These are phyloP conservation scores for Rotaria socialis DNA, from an alignment of 2,888 invertebrate genomes.

Conservation along the genomic window DNA sequence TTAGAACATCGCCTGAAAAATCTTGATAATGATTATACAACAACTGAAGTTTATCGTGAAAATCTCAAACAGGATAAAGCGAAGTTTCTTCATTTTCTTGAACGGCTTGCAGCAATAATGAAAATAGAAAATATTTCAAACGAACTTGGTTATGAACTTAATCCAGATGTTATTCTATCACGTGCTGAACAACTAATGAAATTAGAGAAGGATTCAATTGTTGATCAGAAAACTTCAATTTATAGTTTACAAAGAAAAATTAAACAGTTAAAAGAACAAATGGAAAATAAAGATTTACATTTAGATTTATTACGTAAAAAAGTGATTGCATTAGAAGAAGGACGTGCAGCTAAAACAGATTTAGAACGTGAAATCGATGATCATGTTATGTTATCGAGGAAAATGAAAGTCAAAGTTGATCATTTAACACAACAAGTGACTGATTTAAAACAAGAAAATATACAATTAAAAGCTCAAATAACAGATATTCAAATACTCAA, in stretches of 20 bases:
- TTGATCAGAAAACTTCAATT: conserved; percentile 78
- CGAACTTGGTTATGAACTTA: conserved; percentile 75
- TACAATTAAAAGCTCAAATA: conserved; percentile 40
- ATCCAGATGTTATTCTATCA: conserved; percentile 76
- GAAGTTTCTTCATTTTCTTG: conserved; percentile 70
- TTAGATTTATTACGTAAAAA: conserved; percentile 81
- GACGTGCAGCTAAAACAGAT: conserved; percentile 55
- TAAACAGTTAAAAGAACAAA: conserved; percentile 78
- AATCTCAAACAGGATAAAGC: conserved; percentile 72
- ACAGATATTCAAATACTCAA: conserved; percentile 34
- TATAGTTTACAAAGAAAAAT: conserved; percentile 78
- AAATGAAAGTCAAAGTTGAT: conserved; percentile 47
- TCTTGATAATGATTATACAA: conserved; percentile 73
- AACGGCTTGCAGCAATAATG: conserved; percentile 74
- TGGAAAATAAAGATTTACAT: conserved; percentile 84
- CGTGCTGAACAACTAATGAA: conserved; percentile 77
- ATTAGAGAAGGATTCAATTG: conserved; percentile 75
- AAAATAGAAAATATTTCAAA: conserved; percentile 78
- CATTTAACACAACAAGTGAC: conserved; percentile 44
- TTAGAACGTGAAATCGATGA: conserved; percentile 47
- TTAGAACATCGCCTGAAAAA: conserved; percentile 73
- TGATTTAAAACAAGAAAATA: conserved; percentile 44
- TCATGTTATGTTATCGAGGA: conserved; percentile 46
- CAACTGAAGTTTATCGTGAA: conserved; percentile 70
- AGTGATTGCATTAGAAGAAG: conserved; percentile 76